Percentiles rank a stretch among this genome's conserved stretches.
Conservation (phyloP, 2,797 vertebrate genomes). For the Platyrinchus mystaceus region DNA sequence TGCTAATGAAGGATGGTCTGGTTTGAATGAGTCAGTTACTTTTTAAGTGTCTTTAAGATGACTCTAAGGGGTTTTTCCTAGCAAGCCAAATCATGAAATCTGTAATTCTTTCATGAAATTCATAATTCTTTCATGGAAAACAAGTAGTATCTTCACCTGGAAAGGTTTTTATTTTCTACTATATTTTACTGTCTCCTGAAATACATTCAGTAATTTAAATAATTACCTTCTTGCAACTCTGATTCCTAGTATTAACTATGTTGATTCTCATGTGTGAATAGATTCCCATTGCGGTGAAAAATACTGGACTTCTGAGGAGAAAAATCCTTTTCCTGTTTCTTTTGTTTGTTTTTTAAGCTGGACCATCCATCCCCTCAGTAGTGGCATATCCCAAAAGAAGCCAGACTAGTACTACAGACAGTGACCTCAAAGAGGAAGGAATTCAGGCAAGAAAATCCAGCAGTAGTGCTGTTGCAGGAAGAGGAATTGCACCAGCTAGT, state of each 20-base stretch:
- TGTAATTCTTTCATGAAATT: background rate
- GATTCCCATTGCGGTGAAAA: background rate
- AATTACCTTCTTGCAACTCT: background rate
- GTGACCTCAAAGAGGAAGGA: slow-evolving; percentile 87
- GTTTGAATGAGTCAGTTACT: background rate
- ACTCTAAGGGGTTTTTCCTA: background rate
- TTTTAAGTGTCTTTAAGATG: background rate
- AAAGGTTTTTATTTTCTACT: background rate
- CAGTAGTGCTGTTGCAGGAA: slow-evolving; percentile 78
- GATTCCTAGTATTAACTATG: background rate
- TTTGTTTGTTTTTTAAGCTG: slow-evolving; percentile 74
- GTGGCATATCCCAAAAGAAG: slow-evolving; percentile 91
- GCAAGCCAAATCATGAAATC: background rate
- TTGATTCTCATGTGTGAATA: background rate
- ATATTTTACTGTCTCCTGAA: background rate
- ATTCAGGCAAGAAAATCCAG: slow-evolving; percentile 85
- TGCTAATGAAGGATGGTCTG: background rate
- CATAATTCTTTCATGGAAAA: background rate
- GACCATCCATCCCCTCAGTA: slow-evolving; percentile 85
- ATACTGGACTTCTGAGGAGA: background rate
- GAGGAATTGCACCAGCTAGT: slow-evolving; percentile 86
- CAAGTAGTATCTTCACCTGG: background rate
- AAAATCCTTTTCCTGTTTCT: background rate
- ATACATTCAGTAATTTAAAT: background rate
- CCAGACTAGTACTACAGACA: slow-evolving; percentile 88